phyloP scores from a whole-genome alignment of 2,797 vertebrate genomes.

The Ataeniobius toweri region DNA sequence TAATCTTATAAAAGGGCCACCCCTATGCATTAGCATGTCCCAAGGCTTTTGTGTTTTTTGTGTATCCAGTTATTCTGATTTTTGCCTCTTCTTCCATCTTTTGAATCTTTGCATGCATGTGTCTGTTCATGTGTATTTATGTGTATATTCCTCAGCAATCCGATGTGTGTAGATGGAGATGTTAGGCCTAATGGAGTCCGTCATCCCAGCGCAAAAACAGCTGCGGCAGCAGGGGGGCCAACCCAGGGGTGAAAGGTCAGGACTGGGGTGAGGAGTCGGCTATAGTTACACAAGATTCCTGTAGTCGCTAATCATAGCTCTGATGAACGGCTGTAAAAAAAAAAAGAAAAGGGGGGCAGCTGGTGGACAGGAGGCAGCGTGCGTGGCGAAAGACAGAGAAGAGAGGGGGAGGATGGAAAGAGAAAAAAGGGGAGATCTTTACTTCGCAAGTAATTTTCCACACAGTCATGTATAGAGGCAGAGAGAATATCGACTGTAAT shows the following conservation, averaged over 20 bases:
- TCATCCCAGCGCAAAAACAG: constrained; percentile 66
- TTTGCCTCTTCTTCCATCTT: constrained; percentile 41
- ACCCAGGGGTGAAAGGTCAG: constrained; percentile 54
- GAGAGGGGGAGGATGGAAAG: constrained; percentile 5
- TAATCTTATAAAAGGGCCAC: constrained; percentile 74
- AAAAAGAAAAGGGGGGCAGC: constrained; percentile 47
- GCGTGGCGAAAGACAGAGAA: constrained; percentile 39
- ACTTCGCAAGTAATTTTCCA: constrained; percentile 45
- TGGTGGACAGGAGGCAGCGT: constrained; percentile 62
- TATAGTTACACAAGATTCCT: constrained; percentile 74
- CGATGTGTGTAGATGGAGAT: constrained; percentile 61
- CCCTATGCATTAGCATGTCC: constrained; percentile 73
- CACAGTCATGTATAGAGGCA: constrained; percentile 43
- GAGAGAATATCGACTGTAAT: constrained; percentile 70
- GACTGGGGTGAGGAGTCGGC: constrained; percentile 63
- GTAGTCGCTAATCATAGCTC: constrained; percentile 71
- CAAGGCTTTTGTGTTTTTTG: constrained; percentile 69
- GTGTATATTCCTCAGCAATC: constrained; percentile 24
- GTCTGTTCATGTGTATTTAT: constrained; percentile 8
- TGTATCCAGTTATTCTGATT: constrained; percentile 48
- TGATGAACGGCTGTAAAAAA: constrained; percentile 65
- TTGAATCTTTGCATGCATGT: constrained; percentile 27
- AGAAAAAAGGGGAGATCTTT: constrained; percentile 30
- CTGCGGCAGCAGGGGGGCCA: constrained; percentile 50
- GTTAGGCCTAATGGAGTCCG: constrained; percentile 69